Percentiles rank a stretch among this genome's conserved stretches.
These are phyloP conservation scores for Polypedilum vanderplanki DNA, from an alignment of 1,140 invertebrate genomes.

Conservation along the genomic window DNA sequence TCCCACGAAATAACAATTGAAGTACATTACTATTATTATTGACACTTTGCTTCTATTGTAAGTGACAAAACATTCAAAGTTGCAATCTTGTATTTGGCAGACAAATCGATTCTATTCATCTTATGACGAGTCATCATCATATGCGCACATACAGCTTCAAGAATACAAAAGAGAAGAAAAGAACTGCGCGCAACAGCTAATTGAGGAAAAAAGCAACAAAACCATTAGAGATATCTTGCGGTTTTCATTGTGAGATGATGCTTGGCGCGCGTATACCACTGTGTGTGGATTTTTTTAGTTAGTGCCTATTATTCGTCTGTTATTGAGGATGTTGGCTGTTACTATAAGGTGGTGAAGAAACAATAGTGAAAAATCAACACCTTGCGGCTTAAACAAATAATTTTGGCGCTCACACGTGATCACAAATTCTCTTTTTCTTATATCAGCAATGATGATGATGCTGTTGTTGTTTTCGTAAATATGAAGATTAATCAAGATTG, in stretches of 20 bases:
- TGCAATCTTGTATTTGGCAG: no score
- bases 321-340: background rate
- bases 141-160: background rate
- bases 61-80: background rate
- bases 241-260: background rate
- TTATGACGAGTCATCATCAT: no score
- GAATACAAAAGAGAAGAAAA: constrained; percentile 19
- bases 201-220: constrained; percentile 12
- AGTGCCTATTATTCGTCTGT: background rate
- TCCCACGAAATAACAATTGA: background rate
- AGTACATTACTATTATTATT: background rate
- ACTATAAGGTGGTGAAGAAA: background rate
- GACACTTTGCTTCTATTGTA: background rate
- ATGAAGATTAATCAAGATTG: no score
- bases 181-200: constrained; percentile 4
- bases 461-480: no score
- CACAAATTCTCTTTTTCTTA: no score
- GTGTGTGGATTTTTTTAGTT: background rate
- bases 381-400: background rate
- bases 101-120: no score
- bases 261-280: background rate
- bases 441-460: no score
- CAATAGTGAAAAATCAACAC: background rate
- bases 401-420: background rate
- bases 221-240: background rate